These are phyloP conservation scores for Anastatus disparis DNA, from an alignment of 1,140 invertebrate genomes.

Conservation along the genomic window DNA sequence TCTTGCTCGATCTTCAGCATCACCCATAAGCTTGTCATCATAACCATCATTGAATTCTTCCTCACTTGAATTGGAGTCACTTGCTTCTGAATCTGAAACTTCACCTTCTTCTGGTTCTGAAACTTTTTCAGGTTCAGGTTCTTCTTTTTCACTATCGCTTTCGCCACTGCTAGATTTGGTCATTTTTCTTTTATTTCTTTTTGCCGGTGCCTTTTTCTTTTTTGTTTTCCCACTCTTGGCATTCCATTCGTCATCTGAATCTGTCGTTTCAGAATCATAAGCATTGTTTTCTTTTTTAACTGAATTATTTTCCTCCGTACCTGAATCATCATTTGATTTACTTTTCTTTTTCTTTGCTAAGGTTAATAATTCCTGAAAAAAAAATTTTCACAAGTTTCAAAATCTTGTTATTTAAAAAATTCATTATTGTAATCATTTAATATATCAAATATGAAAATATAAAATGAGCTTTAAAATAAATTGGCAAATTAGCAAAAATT, in stretches of 20 bases:
- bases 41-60: constrained; percentile 86
- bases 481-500: too few species aligned
- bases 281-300: constrained; percentile 57
- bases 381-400: constrained; percentile 40
- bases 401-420: too few species aligned
- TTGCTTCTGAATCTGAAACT: constrained; percentile 72
- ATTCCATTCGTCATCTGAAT: constrained; percentile 80
- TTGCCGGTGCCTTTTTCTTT: constrained; percentile 70
- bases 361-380: constrained; percentile 84
- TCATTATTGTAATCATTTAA: too few species aligned
- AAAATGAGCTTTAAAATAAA: too few species aligned
- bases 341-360: constrained; percentile 84
- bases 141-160: constrained; percentile 67
- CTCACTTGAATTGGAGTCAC: constrained; percentile 68
- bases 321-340: constrained; percentile 67
- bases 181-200: constrained; percentile 60
- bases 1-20: constrained; percentile 91
- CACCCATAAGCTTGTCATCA: constrained; percentile 97
- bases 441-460: too few species aligned
- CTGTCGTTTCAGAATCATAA: constrained; percentile 74
- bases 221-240: constrained; percentile 69
- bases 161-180: constrained; percentile 70
- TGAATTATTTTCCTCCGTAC: constrained; percentile 68
- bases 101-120: constrained; percentile 83
- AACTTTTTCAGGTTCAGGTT: constrained; percentile 65